phyloP scores from a whole-genome alignment of 2,113 vertebrate genomes.

The Malurus cyaneus region DNA sequence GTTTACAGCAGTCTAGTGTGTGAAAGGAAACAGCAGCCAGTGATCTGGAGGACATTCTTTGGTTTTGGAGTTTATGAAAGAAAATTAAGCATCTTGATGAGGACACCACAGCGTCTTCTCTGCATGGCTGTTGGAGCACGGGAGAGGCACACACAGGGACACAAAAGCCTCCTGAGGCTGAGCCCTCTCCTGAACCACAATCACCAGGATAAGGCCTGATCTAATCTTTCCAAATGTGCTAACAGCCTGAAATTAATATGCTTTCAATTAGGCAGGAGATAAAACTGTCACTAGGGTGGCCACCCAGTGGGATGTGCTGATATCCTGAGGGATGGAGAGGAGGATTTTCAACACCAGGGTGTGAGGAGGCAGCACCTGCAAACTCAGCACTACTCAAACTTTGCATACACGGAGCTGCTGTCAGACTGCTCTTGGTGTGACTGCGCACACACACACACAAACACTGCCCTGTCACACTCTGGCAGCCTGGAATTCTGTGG shows the following conservation, averaged over 20 bases:
- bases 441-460: not conserved
- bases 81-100: not conserved
- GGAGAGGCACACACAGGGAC: not conserved
- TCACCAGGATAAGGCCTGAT: not conserved
- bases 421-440: not conserved
- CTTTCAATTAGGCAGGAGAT: not conserved
- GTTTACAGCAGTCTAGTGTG: not conserved
- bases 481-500: not conserved
- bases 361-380: not conserved
- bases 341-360: not conserved
- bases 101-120: not conserved
- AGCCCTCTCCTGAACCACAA: not conserved
- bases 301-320: not conserved
- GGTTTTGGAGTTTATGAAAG: not conserved
- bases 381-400: not conserved
- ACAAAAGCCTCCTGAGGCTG: not conserved
- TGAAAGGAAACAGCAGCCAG: not conserved
- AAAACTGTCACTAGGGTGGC: not conserved
- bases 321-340: not conserved
- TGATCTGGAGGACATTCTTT: not conserved
- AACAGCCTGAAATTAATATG: constrained; percentile 23
- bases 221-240: constrained; percentile 17
- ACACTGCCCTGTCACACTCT: not conserved
- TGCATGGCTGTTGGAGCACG: not conserved
- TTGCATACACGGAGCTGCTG: not conserved